A percentile compares a stretch with the other conserved stretches of the same genome.
Conservation (phyloP, 2,797 vertebrate species). For the Benthosema pterotum region DNA sequence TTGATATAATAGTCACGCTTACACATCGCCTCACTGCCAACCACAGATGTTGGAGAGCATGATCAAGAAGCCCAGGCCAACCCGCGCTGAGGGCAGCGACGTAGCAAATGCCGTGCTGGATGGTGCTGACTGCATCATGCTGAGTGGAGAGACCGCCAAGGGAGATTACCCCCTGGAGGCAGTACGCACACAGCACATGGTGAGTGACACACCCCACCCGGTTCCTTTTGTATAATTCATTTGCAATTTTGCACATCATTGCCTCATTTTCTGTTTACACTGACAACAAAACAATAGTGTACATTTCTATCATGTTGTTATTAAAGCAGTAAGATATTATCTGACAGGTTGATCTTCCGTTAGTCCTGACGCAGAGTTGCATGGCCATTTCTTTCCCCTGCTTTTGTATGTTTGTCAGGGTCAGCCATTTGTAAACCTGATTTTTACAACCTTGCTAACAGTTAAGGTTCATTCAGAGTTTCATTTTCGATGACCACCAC, state of each 20-base stretch:
- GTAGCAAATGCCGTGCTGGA: slow-evolving; percentile 91
- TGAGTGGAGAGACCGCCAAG: slow-evolving; percentile 96
- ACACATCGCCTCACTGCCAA: background rate
- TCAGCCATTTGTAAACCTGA: slow-evolving; percentile 33
- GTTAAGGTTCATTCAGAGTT: too few species aligned
- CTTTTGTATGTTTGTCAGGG: slow-evolving; percentile 52
- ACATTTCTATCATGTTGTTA: too few species aligned
- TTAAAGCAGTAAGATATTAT: too few species aligned
- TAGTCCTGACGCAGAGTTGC: too few species aligned
- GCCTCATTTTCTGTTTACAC: background rate
- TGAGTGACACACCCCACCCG: slow-evolving; percentile 61
- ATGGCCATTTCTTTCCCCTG: too few species aligned
- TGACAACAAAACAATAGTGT: background rate
- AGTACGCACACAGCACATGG: slow-evolving; percentile 95
- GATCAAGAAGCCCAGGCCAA: slow-evolving; percentile 97
- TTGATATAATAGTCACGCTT: too few species aligned
- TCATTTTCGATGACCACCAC: too few species aligned
- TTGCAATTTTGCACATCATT: slow-evolving; percentile 6
- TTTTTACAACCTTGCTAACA: background rate
- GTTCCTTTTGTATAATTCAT: background rate
- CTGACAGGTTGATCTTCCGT: too few species aligned
- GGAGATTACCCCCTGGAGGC: slow-evolving; percentile 97
- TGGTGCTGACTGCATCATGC: slow-evolving; percentile 94
- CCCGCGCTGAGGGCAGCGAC: slow-evolving; percentile 93
- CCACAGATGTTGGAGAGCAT: slow-evolving; percentile 97